Evolutionary conservation across 2,113 vertebrate species (phyloP).

Genomic region (Neogale vison): DNA sequence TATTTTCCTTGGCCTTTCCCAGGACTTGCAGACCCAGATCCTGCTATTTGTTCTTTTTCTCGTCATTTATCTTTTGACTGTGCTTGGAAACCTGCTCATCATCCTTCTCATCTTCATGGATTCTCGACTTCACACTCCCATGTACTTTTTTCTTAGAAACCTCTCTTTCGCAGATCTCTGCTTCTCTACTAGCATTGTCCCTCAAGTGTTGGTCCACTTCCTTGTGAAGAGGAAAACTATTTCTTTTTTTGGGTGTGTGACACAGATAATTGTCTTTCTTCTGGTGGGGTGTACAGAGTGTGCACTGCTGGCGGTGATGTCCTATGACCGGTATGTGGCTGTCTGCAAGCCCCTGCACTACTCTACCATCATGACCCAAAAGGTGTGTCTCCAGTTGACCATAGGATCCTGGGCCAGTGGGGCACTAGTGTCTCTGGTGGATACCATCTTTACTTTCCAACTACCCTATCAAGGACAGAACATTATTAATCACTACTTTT

Average conservation of each 20-base stretch:
- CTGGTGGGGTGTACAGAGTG: constrained; percentile 43
- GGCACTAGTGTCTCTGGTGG: constrained; percentile 68
- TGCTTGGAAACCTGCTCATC: constrained; percentile 73
- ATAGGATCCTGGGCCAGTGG: constrained; percentile 57
- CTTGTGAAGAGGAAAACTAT: constrained; percentile 68
- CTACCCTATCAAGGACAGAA: constrained; percentile 74
- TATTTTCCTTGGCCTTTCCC: constrained; percentile 68
- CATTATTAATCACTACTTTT: constrained; percentile 78
- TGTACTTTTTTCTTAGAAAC: constrained; percentile 79
- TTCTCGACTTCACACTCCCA: constrained; percentile 60
- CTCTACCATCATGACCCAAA: constrained; percentile 55
- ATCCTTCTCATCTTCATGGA: constrained; percentile 60
- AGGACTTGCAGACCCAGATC: constrained; percentile 17
- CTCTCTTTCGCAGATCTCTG: constrained; percentile 72
- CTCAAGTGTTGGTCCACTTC: constrained; percentile 72
- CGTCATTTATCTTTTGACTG: constrained; percentile 62
- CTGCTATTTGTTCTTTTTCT: constrained; percentile 68
- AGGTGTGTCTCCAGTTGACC: background rate
- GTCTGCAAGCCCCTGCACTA: constrained; percentile 76
- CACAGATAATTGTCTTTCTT: constrained; percentile 65
- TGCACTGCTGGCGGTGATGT: constrained; percentile 74
- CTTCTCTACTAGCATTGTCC: constrained; percentile 64
- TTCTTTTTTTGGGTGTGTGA: constrained; percentile 69
- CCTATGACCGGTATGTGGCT: constrained; percentile 66
- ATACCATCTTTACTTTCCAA: constrained; percentile 59